Conservation (phyloP, 2,113 vertebrate genomes). For the Kryptolebias marmoratus region DNA sequence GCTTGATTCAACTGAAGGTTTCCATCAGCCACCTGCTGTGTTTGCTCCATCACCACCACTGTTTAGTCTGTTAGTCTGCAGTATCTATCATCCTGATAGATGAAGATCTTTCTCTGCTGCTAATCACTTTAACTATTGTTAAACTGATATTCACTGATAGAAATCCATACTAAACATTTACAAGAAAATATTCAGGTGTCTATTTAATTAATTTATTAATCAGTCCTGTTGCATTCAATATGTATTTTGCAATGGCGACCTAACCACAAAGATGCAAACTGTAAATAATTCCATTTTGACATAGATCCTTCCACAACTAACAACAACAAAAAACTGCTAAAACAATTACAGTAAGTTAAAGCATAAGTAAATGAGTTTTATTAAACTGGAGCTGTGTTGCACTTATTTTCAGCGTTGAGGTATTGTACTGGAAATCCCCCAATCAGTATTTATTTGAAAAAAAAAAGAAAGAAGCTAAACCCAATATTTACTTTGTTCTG, state of each 20-base stretch:
- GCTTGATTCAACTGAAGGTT: conserved; percentile 10
- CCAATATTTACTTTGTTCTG: neutral
- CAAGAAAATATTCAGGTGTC: neutral
- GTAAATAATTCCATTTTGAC: no score
- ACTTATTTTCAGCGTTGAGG: no score
- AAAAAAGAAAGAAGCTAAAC: no score
- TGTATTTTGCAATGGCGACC: neutral
- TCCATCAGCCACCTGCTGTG: conserved; percentile 8
- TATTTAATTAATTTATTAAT: neutral
- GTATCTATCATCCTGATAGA: conserved; percentile 5
- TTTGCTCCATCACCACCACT: neutral
- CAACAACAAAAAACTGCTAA: no score
- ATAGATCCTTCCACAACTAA: no score
- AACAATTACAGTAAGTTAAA: no score
- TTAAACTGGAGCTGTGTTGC: no score
- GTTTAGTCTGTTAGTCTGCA: neutral
- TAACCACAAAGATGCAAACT: neutral
- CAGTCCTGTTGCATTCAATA: neutral
- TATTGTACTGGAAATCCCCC: neutral
- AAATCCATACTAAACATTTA: neutral
- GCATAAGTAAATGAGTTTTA: no score
- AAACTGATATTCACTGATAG: neutral
- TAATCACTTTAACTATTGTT: neutral
- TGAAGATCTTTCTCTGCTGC: neutral
- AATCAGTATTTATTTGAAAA: neutral